Percentiles rank a stretch among this genome's conserved stretches.
Conservation (phyloP, 2,888 invertebrate genomes). For the Scelioninae gen. 1 region DNA sequence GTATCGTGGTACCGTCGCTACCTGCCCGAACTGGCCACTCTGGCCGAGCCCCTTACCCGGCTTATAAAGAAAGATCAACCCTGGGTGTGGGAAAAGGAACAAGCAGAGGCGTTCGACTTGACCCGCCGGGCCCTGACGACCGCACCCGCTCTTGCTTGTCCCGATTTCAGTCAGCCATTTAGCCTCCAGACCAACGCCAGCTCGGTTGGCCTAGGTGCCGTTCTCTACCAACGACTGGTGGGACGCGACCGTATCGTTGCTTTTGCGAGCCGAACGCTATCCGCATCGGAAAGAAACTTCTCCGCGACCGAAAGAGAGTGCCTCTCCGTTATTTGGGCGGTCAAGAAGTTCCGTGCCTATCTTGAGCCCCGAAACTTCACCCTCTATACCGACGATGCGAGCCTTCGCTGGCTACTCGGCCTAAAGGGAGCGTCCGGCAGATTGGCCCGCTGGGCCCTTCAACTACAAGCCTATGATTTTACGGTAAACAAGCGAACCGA, state of each 20-base stretch:
- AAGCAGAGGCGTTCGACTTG: too few species aligned
- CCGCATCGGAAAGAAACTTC: too few species aligned
- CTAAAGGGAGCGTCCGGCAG: slow-evolving; percentile 20
- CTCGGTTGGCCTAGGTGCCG: too few species aligned
- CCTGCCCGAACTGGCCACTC: too few species aligned
- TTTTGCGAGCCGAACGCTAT: too few species aligned
- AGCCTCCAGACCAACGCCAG: neutral
- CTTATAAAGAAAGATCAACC: too few species aligned
- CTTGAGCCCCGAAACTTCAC: neutral
- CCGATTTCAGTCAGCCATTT: neutral
- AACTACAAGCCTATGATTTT: slow-evolving; percentile 17
- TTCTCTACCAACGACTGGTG: neutral
- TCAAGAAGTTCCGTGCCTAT: neutral
- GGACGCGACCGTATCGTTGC: neutral
- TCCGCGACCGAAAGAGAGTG: too few species aligned
- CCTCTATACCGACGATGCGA: slow-evolving; percentile 10
- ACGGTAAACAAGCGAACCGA: too few species aligned
- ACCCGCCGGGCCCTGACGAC: neutral
- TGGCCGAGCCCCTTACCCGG: too few species aligned
- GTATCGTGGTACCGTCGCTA: too few species aligned
- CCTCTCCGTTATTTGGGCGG: too few species aligned
- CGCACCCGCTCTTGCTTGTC: neutral
- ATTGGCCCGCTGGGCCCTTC: slow-evolving; percentile 61
- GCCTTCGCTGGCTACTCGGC: slow-evolving; percentile 45
- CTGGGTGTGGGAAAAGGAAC: too few species aligned